Percentiles rank a stretch among this genome's conserved stretches.
These are phyloP conservation scores for Musca vetustissima DNA, from an alignment of 1,140 invertebrate genomes.

Conservation along the genomic window DNA sequence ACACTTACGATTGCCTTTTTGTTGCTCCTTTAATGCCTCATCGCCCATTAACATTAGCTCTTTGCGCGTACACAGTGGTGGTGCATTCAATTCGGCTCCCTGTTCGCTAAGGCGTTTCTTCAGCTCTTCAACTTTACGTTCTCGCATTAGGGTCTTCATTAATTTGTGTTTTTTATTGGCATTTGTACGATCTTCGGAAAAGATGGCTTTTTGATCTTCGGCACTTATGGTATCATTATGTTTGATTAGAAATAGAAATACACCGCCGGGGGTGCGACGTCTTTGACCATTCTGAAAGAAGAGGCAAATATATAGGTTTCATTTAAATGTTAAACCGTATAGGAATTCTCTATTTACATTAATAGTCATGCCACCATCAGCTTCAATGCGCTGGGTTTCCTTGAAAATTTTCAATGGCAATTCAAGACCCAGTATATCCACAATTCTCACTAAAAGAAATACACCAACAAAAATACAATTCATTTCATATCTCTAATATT, in stretches of 20 bases:
- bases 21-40: slow-evolving; percentile 59
- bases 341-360: slow-evolving; percentile 67
- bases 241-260: slow-evolving; percentile 80
- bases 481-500: too few relatives aligned
- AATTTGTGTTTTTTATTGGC: slow-evolving; percentile 61
- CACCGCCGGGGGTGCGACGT: slow-evolving; percentile 79
- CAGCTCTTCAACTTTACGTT: slow-evolving; percentile 66
- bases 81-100: slow-evolving; percentile 61
- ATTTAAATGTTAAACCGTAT: too few relatives aligned
- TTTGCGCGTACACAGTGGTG: slow-evolving; percentile 59
- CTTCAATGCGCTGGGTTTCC: slow-evolving; percentile 78
- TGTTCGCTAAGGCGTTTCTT: slow-evolving; percentile 58
- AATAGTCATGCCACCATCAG: slow-evolving; percentile 79
- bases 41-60: slow-evolving; percentile 56
- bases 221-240: slow-evolving; percentile 69
- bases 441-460: slow-evolving; percentile 64
- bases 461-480: slow-evolving; percentile 14
- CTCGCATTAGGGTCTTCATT: slow-evolving; percentile 58
- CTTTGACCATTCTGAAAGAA: slow-evolving; percentile 71
- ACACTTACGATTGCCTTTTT: slow-evolving; percentile 59
- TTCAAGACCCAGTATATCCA: slow-evolving; percentile 71
- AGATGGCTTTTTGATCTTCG: slow-evolving; percentile 71
- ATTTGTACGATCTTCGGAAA: slow-evolving; percentile 67
- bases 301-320: background rate
- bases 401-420: slow-evolving; percentile 75